Evolutionary conservation across 2,113 vertebrate species (phyloP).

Genomic region (Tamias sibiricus): DNA sequence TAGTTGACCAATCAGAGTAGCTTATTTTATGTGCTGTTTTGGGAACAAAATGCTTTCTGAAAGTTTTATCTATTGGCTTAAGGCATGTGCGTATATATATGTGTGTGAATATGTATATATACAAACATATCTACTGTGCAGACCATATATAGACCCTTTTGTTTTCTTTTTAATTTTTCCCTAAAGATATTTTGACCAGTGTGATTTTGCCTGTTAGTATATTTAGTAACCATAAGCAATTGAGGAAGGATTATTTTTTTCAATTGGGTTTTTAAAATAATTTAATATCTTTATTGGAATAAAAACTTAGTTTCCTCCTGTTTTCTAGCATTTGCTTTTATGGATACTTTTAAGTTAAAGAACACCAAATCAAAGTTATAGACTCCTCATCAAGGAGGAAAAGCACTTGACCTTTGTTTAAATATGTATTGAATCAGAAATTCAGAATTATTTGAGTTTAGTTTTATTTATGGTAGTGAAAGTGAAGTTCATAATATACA

Average conservation of each 20-base stretch:
- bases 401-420: background rate
- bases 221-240: background rate
- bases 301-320: background rate
- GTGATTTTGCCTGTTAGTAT: background rate
- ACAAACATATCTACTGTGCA: background rate
- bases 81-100: background rate
- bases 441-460: background rate
- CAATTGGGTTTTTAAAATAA: background rate
- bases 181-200: background rate
- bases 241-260: background rate
- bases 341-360: background rate
- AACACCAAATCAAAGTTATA: background rate
- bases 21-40: slow-evolving; percentile 9
- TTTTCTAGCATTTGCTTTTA: background rate
- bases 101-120: background rate
- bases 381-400: background rate
- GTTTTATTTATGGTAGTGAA: slow-evolving; percentile 18
- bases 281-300: background rate
- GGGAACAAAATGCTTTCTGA: background rate
- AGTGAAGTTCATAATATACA: background rate
- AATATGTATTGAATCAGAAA: slow-evolving; percentile 11
- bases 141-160: background rate
- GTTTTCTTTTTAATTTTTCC: background rate
- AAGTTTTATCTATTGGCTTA: background rate
- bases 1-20: background rate